A percentile compares a stretch with the other conserved stretches of the same genome.
phyloP scores from a whole-genome alignment of 2,888 invertebrate species.

The Baccha elongata region DNA sequence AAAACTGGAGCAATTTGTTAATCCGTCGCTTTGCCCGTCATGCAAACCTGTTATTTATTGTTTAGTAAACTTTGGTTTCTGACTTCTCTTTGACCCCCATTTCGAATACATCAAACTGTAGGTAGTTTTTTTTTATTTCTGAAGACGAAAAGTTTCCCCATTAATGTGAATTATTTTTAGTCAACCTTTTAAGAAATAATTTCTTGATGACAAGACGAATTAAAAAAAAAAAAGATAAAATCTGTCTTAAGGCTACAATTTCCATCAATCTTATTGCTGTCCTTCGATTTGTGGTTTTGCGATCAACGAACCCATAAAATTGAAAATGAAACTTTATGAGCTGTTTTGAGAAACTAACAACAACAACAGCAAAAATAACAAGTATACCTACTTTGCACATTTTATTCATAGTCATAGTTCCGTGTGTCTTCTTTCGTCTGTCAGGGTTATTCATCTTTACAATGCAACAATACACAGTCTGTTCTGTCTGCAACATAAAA shows the following conservation, averaged over 20 bases:
- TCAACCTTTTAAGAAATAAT: not conserved
- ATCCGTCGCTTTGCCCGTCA: slow-evolving; percentile 19
- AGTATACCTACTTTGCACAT: not conserved
- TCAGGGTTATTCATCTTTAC: slow-evolving; percentile 25
- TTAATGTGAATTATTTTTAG: slow-evolving; percentile 26
- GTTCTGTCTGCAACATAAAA: not conserved
- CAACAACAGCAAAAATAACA: not conserved
- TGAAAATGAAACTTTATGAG: slow-evolving; percentile 34
- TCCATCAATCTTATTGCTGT: slow-evolving; percentile 23
- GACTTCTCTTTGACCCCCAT: not conserved
- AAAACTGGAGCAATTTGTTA: slow-evolving; percentile 42
- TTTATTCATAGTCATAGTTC: slow-evolving; percentile 30
- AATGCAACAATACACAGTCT: slow-evolving; percentile 30
- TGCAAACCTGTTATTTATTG: slow-evolving; percentile 18
- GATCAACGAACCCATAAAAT: slow-evolving; percentile 29
- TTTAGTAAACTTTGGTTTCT: slow-evolving; percentile 2
- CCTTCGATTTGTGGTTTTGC: slow-evolving; percentile 19
- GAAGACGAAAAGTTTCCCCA: not conserved
- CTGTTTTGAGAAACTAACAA: not conserved
- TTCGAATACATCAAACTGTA: too few species aligned
- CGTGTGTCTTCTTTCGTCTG: slow-evolving; percentile 1
- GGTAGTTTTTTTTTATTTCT: not conserved
- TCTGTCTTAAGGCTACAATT: slow-evolving; percentile 16
- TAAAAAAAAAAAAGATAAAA: not conserved
- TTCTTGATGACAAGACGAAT: not conserved